These are phyloP conservation scores for Ptilonorhynchus violaceus DNA, from an alignment of 2,113 vertebrate species.

Conservation along the genomic window DNA sequence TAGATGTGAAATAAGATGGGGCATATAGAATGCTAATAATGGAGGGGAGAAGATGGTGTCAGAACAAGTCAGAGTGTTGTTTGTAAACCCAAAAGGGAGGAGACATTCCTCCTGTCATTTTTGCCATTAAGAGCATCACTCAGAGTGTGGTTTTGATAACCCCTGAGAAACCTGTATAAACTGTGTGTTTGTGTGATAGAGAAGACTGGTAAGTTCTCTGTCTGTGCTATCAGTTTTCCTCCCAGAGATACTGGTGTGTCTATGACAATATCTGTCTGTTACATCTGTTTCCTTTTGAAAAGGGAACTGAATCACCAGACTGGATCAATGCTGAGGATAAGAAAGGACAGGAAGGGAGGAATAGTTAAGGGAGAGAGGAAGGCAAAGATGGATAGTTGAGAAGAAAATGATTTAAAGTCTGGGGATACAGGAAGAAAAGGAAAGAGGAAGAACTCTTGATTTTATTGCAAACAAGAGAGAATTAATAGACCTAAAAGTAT, in stretches of 20 bases:
- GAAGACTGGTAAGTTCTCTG: neutral
- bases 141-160: neutral
- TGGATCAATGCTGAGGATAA: neutral
- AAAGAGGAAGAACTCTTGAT: neutral
- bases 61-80: neutral
- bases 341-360: neutral
- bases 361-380: neutral
- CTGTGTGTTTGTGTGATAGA: neutral
- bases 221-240: neutral
- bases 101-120: neutral
- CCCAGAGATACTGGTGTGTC: neutral
- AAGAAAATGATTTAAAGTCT: neutral
- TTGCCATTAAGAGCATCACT: neutral
- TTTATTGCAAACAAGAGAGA: neutral
- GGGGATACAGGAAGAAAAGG: neutral
- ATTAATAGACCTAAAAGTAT: neutral
- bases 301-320: neutral
- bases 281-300: constrained; percentile 21
- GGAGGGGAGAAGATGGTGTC: neutral
- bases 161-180: neutral
- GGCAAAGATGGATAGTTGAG: neutral
- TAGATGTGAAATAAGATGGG: neutral
- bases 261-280: neutral
- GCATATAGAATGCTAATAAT: neutral
- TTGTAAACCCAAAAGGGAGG: neutral